Percentiles rank a stretch among this genome's conserved stretches.
These are phyloP conservation scores for Ellobium chinense DNA, from an alignment of 2,888 invertebrate species.

Conservation along the genomic window DNA sequence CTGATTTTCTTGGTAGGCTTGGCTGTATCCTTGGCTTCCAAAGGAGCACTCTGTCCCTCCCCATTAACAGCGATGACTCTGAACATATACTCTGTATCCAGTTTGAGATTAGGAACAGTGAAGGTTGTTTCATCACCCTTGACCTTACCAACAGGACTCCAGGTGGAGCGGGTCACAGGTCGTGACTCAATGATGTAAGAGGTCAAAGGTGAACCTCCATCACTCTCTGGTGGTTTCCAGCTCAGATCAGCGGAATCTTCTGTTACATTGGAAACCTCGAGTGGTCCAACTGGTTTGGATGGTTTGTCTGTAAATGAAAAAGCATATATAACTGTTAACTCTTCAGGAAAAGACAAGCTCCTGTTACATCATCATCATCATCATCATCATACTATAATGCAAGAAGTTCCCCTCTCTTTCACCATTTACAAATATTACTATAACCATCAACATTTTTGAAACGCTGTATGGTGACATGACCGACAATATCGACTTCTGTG, in stretches of 20 bases:
- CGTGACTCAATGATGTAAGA: conserved; percentile 81
- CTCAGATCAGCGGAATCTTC: conserved; percentile 90
- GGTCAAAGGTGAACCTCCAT: conserved; percentile 76
- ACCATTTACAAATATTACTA: too few relatives aligned
- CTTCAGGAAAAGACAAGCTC: too few relatives aligned
- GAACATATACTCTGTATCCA: conserved; percentile 91
- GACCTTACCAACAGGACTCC: conserved; percentile 83
- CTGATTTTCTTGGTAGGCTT: conserved; percentile 65
- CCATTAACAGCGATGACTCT: conserved; percentile 91
- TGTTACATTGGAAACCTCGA: conserved; percentile 89
- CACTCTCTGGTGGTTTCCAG: conserved; percentile 76
- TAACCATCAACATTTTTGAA: too few relatives aligned
- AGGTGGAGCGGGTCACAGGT: conserved; percentile 87
- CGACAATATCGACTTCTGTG: too few relatives aligned
- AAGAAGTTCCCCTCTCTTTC: too few relatives aligned
- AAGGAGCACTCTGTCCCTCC: conserved; percentile 89
- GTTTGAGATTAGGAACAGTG: conserved; percentile 83
- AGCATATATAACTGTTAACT: too few relatives aligned
- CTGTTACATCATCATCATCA: too few relatives aligned
- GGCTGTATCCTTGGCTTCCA: conserved; percentile 62
- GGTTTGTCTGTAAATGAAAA: conserved; percentile 85
- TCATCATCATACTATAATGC: too few relatives aligned
- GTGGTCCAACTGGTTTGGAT: conserved; percentile 89
- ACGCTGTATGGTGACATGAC: too few relatives aligned
- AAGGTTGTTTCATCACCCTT: conserved; percentile 58